Evolutionary conservation across 2,113 vertebrate genomes (phyloP), one percentile per base, ranked within the genome.

Genomic region (Antechinus stuartii): DNA sequence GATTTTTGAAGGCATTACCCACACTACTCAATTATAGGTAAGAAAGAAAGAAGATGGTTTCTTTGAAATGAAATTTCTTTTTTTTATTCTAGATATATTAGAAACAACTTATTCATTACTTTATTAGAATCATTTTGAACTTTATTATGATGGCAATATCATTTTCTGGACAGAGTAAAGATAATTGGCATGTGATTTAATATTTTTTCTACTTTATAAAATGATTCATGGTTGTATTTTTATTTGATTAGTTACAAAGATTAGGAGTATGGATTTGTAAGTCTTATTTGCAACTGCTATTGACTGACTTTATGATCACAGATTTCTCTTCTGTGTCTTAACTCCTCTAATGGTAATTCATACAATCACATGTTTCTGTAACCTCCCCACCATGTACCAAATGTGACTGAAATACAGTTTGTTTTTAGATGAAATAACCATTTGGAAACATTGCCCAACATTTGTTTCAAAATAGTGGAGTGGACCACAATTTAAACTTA

Each of bases 11-110:
- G 35, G 54, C 91, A 1, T 54, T 53, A 61, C 47, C 47, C 89
- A 91, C 89, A 91, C 35, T 9, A 9, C 92, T 92, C 12, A 0
- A 90, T 91, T 96, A 95, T 84, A 6, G 97, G 97, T 98, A 97
- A 98, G 98, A 93, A 93, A 30, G 16, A 5, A 52, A 0, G 30
- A 68, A 61, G 25, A 4, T 0, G 49, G 23, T 14, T 92, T 57
- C 61, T 7, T 0, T 35, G 50, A n/a, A 25, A 10, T 89, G 84
- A 35, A n/a, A 27, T 90, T 94, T 93, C 47, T 90, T 50, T 84
- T 84, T 84, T 84, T 42, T 91, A 94, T 47, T 46, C 93, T 22
- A 30, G 57, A 53, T 0, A 0, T 16, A 14, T 54, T 61, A 53
- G 93, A 84, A 3, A 27, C 0, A 1, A 30, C n/a, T 76, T n/a